Evolutionary conservation across 2,113 vertebrate species (phyloP), one percentile per base, ranked within the genome.

Genomic region (Pelvicachromis taeniatus): DNA sequence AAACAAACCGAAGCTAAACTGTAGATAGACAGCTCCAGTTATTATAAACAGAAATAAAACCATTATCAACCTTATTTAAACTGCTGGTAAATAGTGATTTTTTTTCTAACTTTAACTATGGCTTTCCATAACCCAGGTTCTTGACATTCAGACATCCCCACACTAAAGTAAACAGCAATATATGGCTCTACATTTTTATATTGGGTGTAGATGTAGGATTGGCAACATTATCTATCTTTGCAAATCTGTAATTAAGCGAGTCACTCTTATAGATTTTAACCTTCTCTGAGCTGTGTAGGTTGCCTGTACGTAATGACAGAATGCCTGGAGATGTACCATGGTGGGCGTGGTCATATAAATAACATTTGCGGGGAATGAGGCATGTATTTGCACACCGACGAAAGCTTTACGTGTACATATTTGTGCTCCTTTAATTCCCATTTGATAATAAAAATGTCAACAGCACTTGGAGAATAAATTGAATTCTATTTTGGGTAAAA

Each of bases 251-350:
- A 78, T 53, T 82, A n/a, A 70, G 7, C 5, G 10, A 19, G 16
- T 38, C 17, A 13, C 10, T 29, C 40, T 19, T 58, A 11, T 54
- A n/a, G 9, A 79, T 77, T 56, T 84, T 48, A 4, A 65, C 52
- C 61, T 54, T 75, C 52, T 73, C 23, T 17, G 3, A 65, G 53
- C 77, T 85, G 77, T 42, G 83, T 42, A 85, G 82, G 45, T 81
- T 54, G 89, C 21, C 61, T 87, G 33, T 75, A 65, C 88, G 70
- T 55, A 84, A 85, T 1, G n/a, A 87, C 82, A 70, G 80, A 84
- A 75, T 86, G 77, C 80, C 79, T 81, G 77, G 87, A 88, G 87
- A 89, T 85, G 82, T 11, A 53, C 1, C 55, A 56, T 70, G 73
- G 65, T 45, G 77, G 89, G 73, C 16, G 84, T 77, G 84, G 68